Base-by-base conservation (phyloP, 2,797 vertebrate genomes). In the Malurus leucopterus region DNA sequence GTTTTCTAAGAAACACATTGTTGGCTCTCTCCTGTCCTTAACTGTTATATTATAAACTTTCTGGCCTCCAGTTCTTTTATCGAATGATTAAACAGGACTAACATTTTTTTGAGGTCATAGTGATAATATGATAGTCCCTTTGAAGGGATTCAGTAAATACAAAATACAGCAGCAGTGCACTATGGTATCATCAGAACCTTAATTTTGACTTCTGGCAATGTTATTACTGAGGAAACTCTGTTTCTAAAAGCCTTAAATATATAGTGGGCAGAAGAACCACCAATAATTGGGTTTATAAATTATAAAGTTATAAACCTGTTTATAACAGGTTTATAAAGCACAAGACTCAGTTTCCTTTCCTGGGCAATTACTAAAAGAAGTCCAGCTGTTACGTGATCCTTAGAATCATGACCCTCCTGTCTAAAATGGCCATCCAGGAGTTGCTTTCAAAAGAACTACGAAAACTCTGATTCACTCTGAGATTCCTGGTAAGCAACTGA, bases 51-150 rank as follows among this genome's bases (percentile, higher is more conserved):
- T 91, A 88, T 21, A 36, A 93, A 58, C 71, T 71, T 86, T 80
- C 71, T 92, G 88, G 90, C 72, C 43, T 90, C 58, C 53, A 44
- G 65, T 58, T 76, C 54, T 88, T 93, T 85, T 29, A 86, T 86
- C 69, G 90, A 90, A 93, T 1, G 43, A 88, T 86, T 82, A 86
- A 95, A 93, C 50, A 93, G 79, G 77, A 86, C 67, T 75, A 84
- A 82, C 63, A 77, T 89, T 82, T 84, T 93, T 92, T 82, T 74
- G 58, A 92, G 81, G 86, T 92, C 81, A 73, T 15, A 74, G 50
- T 69, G 55, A 88, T 86, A 92, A 93, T 71, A 92, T 19, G 71
- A 91, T 91, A 95, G 77, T 80, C 81, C 69, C 81, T 92, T 88
- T 84, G 86, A 94, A 91, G 46, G 30, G 53, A 49, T 58, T 84